These are phyloP conservation scores for Sitophilus oryzae DNA, from an alignment of 1,140 invertebrate species.

Conservation along the genomic window DNA sequence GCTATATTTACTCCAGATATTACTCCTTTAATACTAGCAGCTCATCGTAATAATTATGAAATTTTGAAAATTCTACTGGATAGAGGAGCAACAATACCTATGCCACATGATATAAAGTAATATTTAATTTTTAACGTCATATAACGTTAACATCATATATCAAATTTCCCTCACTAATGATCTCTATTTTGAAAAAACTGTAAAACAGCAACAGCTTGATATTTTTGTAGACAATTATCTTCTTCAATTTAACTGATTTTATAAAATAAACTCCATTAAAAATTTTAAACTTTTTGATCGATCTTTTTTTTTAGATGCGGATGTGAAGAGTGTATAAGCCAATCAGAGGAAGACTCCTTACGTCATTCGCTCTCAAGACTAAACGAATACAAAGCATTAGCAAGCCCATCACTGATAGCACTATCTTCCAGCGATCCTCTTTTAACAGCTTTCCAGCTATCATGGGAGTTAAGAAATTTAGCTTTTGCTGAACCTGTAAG, in stretches of 20 bases:
- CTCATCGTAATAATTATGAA: conserved; percentile 92
- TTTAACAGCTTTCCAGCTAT: conserved; percentile 75
- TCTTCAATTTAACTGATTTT: too few relatives aligned
- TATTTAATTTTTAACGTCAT: too few relatives aligned
- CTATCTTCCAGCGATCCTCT: conserved; percentile 80
- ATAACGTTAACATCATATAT: too few relatives aligned
- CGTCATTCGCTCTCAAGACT: conserved; percentile 82
- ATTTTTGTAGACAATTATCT: too few relatives aligned
- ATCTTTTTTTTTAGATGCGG: conserved; percentile 62
- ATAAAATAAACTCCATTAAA: too few relatives aligned
- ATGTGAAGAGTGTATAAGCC: conserved; percentile 69
- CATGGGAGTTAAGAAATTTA: conserved; percentile 73
- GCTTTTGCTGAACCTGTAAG: conserved; percentile 67
- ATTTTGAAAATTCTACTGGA: conserved; percentile 88
- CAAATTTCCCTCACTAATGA: too few relatives aligned
- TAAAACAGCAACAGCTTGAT: too few relatives aligned
- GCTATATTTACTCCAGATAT: conserved; percentile 85
- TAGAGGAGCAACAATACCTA: conserved; percentile 75
- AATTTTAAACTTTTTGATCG: too few relatives aligned
- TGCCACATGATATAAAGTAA: conserved; percentile 78
- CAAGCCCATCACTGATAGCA: conserved; percentile 84
- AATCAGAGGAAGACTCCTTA: conserved; percentile 69
- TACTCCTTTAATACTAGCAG: conserved; percentile 85
- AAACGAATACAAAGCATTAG: conserved; percentile 86
- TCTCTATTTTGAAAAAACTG: too few relatives aligned